Percentiles rank a stretch among this genome's conserved stretches.
These are phyloP conservation scores for Papilio polyxenes DNA, from an alignment of 1,140 invertebrate genomes.

Conservation along the genomic window DNA sequence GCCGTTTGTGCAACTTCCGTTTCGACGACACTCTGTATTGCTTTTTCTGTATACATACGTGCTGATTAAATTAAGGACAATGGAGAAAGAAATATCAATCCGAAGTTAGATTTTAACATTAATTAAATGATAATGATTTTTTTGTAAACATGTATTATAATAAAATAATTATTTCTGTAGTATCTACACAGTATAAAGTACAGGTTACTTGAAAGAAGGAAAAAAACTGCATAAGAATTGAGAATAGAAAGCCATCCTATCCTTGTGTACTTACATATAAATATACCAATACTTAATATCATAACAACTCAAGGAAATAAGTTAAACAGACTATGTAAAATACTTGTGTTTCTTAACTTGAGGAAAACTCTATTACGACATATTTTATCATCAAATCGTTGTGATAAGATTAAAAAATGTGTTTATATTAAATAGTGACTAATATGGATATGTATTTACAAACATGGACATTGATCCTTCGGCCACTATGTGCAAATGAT, in stretches of 20 bases:
- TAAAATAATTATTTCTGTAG: too few species aligned
- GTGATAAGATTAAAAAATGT: conserved; percentile 16
- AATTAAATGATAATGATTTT: too few species aligned
- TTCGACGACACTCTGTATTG: not conserved
- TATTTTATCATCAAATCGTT: conserved; percentile 5
- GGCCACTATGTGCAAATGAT: not conserved
- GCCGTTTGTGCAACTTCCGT: not conserved
- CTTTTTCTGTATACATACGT: not conserved
- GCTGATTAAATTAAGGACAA: not conserved
- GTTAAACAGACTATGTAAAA: too few species aligned
- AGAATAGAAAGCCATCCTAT: too few species aligned
- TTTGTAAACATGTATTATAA: not conserved
- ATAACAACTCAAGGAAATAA: too few species aligned
- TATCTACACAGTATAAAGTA: too few species aligned
- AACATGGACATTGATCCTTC: not conserved
- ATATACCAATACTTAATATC: too few species aligned
- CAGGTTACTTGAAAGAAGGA: too few species aligned
- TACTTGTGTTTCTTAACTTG: not conserved
- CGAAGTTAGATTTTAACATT: not conserved
- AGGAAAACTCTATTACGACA: conserved; percentile 19
- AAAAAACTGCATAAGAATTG: too few species aligned
- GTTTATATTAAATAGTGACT: conserved; percentile 17
- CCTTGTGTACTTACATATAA: too few species aligned
- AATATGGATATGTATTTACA: not conserved
- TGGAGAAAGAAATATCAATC: not conserved